Conservation (phyloP, 2,797 vertebrate genomes). For the Phalloptychus januarius region DNA sequence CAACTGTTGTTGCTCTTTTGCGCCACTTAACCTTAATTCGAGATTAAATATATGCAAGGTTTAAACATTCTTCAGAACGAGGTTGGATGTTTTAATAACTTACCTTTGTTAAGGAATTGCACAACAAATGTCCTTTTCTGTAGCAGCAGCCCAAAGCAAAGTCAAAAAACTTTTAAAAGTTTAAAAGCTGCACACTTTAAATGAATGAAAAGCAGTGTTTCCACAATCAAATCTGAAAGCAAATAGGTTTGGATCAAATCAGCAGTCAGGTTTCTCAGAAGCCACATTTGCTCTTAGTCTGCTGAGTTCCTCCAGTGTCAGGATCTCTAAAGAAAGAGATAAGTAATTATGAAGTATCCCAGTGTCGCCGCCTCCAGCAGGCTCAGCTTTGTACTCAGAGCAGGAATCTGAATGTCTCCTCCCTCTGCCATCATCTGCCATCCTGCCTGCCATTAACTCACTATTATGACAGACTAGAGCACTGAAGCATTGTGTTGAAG, state of each 20-base stretch:
- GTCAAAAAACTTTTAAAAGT: neutral
- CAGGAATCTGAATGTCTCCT: constrained; percentile 56
- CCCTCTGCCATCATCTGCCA: constrained; percentile 46
- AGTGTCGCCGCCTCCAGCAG: constrained; percentile 57
- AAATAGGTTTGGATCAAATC: constrained; percentile 1
- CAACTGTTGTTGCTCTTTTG: neutral
- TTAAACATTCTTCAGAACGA: neutral
- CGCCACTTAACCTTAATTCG: neutral
- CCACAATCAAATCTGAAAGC: neutral
- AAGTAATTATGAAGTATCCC: constrained; percentile 75
- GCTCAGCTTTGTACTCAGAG: constrained; percentile 33
- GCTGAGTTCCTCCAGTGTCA: constrained; percentile 29
- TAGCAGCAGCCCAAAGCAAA: constrained; percentile 18
- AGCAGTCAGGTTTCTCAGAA: constrained; percentile 14
- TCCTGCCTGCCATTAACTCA: constrained; percentile 6
- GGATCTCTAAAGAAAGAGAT: constrained; percentile 59
- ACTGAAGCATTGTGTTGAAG: neutral
- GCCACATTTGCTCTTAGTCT: constrained; percentile 24
- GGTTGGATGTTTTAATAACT: constrained; percentile 22
- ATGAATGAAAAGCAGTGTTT: constrained; percentile 1
- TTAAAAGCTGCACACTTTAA: neutral
- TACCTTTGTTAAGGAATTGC: constrained; percentile 42
- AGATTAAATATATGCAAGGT: neutral
- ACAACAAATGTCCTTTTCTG: constrained; percentile 22
- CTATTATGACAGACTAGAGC: neutral